Percentiles rank a stretch among this genome's conserved stretches.
phyloP scores from a whole-genome alignment of 1,140 invertebrate genomes.

The Lanistes nyassanus region DNA sequence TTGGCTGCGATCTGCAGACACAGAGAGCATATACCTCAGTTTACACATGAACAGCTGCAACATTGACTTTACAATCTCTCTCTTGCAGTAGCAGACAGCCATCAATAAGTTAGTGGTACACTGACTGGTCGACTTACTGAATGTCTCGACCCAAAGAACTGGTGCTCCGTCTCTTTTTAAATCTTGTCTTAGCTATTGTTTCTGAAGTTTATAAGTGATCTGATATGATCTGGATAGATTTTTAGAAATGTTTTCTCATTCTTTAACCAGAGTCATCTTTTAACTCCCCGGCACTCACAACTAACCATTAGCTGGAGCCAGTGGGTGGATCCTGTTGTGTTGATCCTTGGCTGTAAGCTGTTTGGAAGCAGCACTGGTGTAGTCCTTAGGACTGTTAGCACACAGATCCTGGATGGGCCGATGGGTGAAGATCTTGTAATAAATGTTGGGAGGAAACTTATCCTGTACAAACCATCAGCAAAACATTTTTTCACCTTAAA shows the following conservation, averaged over 20 bases:
- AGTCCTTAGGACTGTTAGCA: slow-evolving; percentile 66
- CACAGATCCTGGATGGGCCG: slow-evolving; percentile 65
- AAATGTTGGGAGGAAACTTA: slow-evolving; percentile 67
- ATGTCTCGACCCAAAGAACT: no score
- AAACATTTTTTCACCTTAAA: no score
- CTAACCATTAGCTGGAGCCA: slow-evolving; percentile 14
- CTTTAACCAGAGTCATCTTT: no score
- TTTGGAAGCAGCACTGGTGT: slow-evolving; percentile 56
- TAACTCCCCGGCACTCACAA: neutral
- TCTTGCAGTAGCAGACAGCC: neutral
- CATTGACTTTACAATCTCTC: neutral
- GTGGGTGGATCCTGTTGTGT: slow-evolving; percentile 40
- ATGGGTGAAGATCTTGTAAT: slow-evolving; percentile 68
- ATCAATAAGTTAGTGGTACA: neutral
- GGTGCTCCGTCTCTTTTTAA: no score
- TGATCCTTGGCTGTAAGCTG: slow-evolving; percentile 51
- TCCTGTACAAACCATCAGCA: slow-evolving; percentile 52
- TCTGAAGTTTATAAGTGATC: no score
- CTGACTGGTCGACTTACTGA: no score
- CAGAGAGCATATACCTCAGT: slow-evolving; percentile 6
- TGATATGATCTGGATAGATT: no score
- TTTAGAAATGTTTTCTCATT: no score
- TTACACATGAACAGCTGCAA: neutral
- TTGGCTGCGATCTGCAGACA: slow-evolving; percentile 46
- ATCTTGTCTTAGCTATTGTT: no score